phyloP scores from a whole-genome alignment of 1,140 invertebrate species.

The Ylistrum balloti region DNA sequence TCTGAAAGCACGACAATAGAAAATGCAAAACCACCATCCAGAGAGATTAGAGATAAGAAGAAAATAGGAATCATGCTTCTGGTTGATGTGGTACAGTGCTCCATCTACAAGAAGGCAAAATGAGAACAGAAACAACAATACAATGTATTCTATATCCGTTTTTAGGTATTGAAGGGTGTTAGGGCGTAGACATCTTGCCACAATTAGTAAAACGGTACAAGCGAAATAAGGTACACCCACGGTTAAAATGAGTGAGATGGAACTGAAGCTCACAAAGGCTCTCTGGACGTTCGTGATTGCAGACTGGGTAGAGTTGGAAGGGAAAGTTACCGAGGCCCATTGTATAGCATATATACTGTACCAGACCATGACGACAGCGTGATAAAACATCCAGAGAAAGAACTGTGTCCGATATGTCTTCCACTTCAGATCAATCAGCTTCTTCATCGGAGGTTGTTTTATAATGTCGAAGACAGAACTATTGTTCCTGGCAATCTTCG shows the following conservation, averaged over 20 bases:
- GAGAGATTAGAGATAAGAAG: not conserved
- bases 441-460: not conserved
- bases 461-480: not conserved
- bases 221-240: not conserved
- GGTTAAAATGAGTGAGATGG: not conserved
- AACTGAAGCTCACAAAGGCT: not conserved
- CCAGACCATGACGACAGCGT: not conserved
- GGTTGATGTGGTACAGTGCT: not conserved
- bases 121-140: not conserved
- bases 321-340: not conserved
- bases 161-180: not conserved
- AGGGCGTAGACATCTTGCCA: not conserved
- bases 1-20: not conserved
- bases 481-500: not conserved
- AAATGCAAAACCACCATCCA: conserved; percentile 1
- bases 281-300: not conserved
- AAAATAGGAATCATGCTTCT: not conserved
- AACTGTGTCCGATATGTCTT: not conserved
- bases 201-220: not conserved
- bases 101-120: not conserved
- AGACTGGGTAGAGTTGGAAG: not conserved
- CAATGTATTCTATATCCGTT: not conserved
- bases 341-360: not conserved
- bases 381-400: not conserved
- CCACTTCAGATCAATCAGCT: not conserved